These are phyloP conservation scores for Hippotragus niger DNA, from an alignment of 2,113 vertebrate genomes.

Conservation along the genomic window DNA sequence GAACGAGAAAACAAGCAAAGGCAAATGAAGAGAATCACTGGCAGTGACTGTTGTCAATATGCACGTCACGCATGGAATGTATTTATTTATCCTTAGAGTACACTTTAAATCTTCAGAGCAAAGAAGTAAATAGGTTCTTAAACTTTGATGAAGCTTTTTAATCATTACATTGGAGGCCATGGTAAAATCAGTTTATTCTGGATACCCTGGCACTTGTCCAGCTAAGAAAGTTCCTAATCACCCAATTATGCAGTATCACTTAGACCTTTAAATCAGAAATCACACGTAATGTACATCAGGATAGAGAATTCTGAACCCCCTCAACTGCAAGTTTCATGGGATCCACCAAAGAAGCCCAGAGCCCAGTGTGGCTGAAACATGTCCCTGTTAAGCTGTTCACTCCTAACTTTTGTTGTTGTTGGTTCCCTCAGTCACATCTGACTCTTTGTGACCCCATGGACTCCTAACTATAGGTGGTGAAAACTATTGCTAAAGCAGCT, in stretches of 20 bases:
- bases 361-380: fast-evolving
- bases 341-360: background rate
- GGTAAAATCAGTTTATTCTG: background rate
- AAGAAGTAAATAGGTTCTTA: background rate
- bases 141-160: background rate
- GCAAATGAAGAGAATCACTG: background rate
- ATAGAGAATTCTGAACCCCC: background rate
- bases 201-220: background rate
- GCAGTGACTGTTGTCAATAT: background rate
- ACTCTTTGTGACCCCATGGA: background rate
- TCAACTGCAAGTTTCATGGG: too few species aligned
- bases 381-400: background rate
- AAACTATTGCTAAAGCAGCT: background rate
- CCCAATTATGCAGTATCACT: background rate
- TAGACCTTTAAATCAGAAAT: background rate
- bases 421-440: background rate
- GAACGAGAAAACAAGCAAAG: background rate
- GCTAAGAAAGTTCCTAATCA: background rate
- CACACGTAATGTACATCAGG: background rate
- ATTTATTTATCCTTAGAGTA: background rate
- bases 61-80: background rate
- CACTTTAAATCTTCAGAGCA: background rate
- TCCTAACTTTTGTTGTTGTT: background rate
- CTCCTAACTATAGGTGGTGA: background rate
- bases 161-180: background rate